Base-by-base conservation (phyloP, 2,888 invertebrate species). In the Rosalia funebris region DNA sequence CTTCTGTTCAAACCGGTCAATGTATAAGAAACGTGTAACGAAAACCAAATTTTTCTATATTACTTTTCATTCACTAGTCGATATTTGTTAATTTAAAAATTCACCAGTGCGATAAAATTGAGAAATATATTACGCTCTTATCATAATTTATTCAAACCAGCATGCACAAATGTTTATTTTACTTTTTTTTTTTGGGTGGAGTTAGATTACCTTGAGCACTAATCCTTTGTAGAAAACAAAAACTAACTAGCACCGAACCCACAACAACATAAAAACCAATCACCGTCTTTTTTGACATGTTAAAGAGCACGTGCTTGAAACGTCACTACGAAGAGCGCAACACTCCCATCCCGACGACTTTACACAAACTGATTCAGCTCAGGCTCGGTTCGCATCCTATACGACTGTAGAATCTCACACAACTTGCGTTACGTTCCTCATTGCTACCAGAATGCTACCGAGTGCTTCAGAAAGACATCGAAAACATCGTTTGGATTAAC, bases 141-240 rank as follows among this genome's bases (percentile, higher is more conserved):
- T n/a, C n/a, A n/a, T n/a, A n/a, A n/a, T n/a, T n/a, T n/a, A n/a
- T n/a, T n/a, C n/a, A n/a, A n/a, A n/a, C n/a, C n/a, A n/a, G n/a
- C n/a, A n/a, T n/a, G n/a, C n/a, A n/a, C n/a, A n/a, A n/a, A n/a
- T n/a, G n/a, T n/a, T n/a, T n/a, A n/a, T n/a, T n/a, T n/a, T n/a
- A n/a, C n/a, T n/a, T n/a, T n/a, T n/a, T n/a, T n/a, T n/a, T n/a
- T n/a, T n/a, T n/a, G n/a, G n/a, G n/a, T n/a, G n/a, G n/a, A n/a
- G n/a, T 25, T 14, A 4, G n/a, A n/a, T 58, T 65, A 73, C 73
- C 73, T 73, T 73, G 73, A 25, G 69, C 61, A 41, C 47, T 61
- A 39, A 62, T 67, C 58, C 65, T 53, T 42, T 56, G 56, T 4
- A 58, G 7, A 9, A 53, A 36, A 60, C 59, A 57, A 48, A 55